Evolutionary conservation across 2,797 vertebrate genomes (phyloP).

Genomic region (Syndactyla subalaris): DNA sequence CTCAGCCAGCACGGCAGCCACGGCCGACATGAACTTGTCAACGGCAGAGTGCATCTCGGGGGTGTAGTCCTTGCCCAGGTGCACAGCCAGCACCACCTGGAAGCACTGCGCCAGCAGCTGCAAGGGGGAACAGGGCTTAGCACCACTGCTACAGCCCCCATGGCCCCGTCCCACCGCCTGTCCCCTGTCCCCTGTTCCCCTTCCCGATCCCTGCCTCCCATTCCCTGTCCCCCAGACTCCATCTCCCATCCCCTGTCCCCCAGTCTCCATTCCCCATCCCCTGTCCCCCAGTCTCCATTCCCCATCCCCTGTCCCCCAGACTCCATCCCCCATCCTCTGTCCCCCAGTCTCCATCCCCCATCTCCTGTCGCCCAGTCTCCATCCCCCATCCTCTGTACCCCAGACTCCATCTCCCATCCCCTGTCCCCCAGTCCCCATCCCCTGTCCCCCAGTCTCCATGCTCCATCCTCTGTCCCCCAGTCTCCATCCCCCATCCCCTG

Average conservation of each 20-base stretch:
- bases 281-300: not conserved
- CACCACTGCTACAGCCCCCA: accelerated
- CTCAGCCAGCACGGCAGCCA: conserved; percentile 82
- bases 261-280: not conserved
- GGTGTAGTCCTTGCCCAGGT: conserved; percentile 69
- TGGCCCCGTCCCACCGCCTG: not conserved
- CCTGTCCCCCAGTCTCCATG: not conserved
- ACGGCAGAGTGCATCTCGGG: conserved; percentile 77
- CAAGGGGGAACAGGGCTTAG: not conserved
- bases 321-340: not conserved
- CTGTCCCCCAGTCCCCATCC: not conserved
- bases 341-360: too few species aligned
- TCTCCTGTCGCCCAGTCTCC: not conserved
- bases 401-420: too few species aligned
- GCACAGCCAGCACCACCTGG: conserved; percentile 80
- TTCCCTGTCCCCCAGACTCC: too few species aligned
- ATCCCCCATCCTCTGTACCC: too few species aligned
- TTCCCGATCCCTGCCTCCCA: not conserved
- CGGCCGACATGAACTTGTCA: conserved; percentile 84
- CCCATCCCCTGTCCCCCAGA: not conserved
- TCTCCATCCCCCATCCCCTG: too few species aligned
- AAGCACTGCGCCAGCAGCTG: conserved; percentile 83
- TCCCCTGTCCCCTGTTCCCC: too few species aligned
- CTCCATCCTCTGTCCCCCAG: not conserved
- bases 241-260: not conserved